Evolutionary conservation across 2,888 invertebrate species (phyloP).

Genomic region (Zaprionus obscuricornis): DNA sequence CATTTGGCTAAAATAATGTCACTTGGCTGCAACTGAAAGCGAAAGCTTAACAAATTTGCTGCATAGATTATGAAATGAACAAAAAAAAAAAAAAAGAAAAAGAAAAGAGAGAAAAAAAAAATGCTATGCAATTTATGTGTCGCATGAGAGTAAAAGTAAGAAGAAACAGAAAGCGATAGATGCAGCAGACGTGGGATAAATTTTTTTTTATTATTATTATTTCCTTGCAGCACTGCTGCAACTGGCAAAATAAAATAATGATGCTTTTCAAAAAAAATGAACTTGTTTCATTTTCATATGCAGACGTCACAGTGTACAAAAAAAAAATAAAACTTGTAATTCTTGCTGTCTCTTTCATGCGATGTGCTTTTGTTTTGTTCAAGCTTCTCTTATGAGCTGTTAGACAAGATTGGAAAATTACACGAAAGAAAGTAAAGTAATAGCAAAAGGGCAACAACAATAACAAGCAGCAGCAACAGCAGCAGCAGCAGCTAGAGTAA

Average conservation of each 20-base stretch:
- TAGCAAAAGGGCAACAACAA: constrained; percentile 46
- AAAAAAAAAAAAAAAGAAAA: constrained; percentile 17
- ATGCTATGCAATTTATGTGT: constrained; percentile 37
- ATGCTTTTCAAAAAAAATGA: constrained; percentile 59
- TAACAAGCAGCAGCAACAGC: constrained; percentile 14
- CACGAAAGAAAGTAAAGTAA: constrained; percentile 42
- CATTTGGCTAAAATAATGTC: constrained; percentile 63
- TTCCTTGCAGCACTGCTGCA: constrained; percentile 18
- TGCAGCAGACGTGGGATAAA: no score
- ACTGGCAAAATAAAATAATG: constrained; percentile 60
- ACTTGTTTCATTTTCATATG: constrained; percentile 57
- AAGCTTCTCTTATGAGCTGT: constrained; percentile 67
- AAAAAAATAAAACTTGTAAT: no score
- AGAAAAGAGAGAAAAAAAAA: neutral
- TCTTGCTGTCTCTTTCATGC: constrained; percentile 3
- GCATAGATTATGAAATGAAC: constrained; percentile 53
- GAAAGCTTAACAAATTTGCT: constrained; percentile 72
- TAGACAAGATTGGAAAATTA: constrained; percentile 78
- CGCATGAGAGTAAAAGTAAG: neutral
- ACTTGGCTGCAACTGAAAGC: constrained; percentile 66
- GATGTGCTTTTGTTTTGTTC: no score
- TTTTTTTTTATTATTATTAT: no score
- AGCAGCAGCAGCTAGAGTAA: constrained; percentile 2
- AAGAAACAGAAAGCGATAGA: neutral
- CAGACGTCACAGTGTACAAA: constrained; percentile 16